Conservation (phyloP, 1,140 invertebrate genomes). For the Bombus terrestris region DNA sequence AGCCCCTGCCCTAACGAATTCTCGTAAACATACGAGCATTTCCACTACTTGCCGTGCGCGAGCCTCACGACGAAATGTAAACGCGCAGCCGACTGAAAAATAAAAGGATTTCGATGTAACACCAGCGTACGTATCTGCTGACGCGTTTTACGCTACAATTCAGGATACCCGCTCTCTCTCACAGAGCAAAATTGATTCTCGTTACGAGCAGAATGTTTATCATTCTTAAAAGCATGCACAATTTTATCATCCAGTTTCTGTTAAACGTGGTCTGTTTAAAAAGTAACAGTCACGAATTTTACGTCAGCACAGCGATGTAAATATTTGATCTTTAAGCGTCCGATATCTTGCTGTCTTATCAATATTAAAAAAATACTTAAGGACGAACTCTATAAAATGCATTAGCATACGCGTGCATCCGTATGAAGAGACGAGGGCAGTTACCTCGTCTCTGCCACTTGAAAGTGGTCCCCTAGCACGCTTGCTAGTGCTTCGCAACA, state of each 20-base stretch:
- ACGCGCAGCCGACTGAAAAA: neutral
- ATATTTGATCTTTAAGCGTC: neutral
- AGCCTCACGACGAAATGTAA: neutral
- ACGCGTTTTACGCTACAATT: neutral
- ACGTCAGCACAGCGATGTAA: neutral
- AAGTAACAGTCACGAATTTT: neutral
- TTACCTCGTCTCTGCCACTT: slow-evolving; percentile 48
- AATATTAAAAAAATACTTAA: slow-evolving; percentile 7
- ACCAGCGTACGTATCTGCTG: neutral
- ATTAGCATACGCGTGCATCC: slow-evolving; percentile 16
- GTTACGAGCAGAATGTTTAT: neutral
- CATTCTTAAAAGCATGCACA: neutral
- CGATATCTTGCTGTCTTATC: neutral
- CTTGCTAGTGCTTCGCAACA: slow-evolving; percentile 42
- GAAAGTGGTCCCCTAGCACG: slow-evolving; percentile 29
- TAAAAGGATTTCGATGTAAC: slow-evolving; percentile 33
- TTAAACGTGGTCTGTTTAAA: neutral
- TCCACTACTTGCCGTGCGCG: neutral
- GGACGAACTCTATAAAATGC: slow-evolving; percentile 12
- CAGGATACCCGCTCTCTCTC: neutral
- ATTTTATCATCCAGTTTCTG: no score
- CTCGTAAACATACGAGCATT: slow-evolving; percentile 1
- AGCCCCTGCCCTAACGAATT: slow-evolving; percentile 22
- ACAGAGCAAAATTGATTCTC: neutral
- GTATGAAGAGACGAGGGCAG: slow-evolving; percentile 35